A percentile compares a stretch with the other conserved stretches of the same genome.
phyloP scores from a whole-genome alignment of 1,140 invertebrate genomes.

The Mylabris phalerata region DNA sequence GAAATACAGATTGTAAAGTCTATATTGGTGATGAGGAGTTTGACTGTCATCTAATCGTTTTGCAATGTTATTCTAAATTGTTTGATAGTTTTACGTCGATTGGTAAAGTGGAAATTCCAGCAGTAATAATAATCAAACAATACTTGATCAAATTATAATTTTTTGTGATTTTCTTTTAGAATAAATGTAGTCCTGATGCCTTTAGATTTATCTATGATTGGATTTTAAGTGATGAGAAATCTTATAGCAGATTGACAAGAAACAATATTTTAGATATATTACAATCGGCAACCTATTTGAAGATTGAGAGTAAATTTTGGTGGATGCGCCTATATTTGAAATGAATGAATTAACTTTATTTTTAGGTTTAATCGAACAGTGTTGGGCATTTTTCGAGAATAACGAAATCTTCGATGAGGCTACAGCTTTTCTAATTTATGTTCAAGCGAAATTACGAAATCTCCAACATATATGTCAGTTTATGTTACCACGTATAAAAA shows the following conservation, averaged over 20 bases:
- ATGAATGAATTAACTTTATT: background rate
- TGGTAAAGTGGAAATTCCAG: conserved; percentile 47
- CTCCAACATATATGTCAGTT: conserved; percentile 57
- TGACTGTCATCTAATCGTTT: conserved; percentile 51
- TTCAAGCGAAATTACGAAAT: conserved; percentile 51
- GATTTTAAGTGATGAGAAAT: conserved; percentile 59
- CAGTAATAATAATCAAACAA: conserved; percentile 36
- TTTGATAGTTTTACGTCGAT: conserved; percentile 47
- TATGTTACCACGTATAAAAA: conserved; percentile 64
- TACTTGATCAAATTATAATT: background rate
- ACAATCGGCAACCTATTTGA: conserved; percentile 56
- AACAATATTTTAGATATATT: conserved; percentile 64
- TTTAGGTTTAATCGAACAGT: conserved; percentile 62
- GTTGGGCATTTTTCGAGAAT: conserved; percentile 64
- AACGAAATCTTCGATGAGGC: conserved; percentile 61
- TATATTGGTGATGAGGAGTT: conserved; percentile 51
- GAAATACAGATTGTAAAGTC: conserved; percentile 53
- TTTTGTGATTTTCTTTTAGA: conserved; percentile 23
- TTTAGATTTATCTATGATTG: conserved; percentile 67
- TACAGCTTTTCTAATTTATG: conserved; percentile 59
- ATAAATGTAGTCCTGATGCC: conserved; percentile 41
- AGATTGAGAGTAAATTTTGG: conserved; percentile 52
- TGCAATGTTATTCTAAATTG: conserved; percentile 52
- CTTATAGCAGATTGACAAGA: conserved; percentile 51
- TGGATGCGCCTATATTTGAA: background rate